Conservation (phyloP, 2,888 invertebrate genomes). For the Rhagonycha lutea region DNA sequence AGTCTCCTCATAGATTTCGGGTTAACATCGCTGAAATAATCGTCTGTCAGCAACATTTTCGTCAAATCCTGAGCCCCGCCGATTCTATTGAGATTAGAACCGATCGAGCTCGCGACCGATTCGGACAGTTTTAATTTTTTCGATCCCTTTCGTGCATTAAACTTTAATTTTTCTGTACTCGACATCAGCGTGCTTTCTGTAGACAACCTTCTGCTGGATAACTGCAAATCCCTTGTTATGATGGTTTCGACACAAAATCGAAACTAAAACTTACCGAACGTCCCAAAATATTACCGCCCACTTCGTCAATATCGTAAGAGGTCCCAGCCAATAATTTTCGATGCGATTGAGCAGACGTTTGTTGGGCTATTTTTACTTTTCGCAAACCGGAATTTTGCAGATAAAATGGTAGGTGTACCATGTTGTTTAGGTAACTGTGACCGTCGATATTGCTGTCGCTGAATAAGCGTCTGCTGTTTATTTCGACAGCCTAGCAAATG, state of each 20-base stretch:
- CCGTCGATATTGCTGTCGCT: slow-evolving; percentile 93
- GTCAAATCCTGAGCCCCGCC: slow-evolving; percentile 73
- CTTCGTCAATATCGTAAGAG: slow-evolving; percentile 62
- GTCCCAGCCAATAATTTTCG: slow-evolving; percentile 48
- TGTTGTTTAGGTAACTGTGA: slow-evolving; percentile 91
- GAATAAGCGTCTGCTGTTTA: slow-evolving; percentile 84
- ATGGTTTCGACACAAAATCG: not conserved
- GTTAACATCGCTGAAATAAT: slow-evolving; percentile 99
- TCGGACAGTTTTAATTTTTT: slow-evolving; percentile 82
- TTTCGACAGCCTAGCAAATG: slow-evolving; percentile 74
- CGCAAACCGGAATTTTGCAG: slow-evolving; percentile 94
- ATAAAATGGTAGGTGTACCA: slow-evolving; percentile 97
- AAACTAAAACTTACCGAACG: slow-evolving; percentile 53
- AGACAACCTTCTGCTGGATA: slow-evolving; percentile 77
- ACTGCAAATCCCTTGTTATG: slow-evolving; percentile 47
- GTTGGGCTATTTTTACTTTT: slow-evolving; percentile 85
- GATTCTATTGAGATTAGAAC: slow-evolving; percentile 80
- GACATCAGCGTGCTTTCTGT: slow-evolving; percentile 82
- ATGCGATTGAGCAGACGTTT: slow-evolving; percentile 67
- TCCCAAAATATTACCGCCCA: slow-evolving; percentile 56
- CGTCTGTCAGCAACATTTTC: slow-evolving; percentile 90
- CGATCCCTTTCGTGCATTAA: slow-evolving; percentile 61
- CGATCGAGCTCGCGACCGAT: slow-evolving; percentile 88
- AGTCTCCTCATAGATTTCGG: slow-evolving; percentile 94
- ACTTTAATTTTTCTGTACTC: slow-evolving; percentile 75